Evolutionary conservation across 2,888 invertebrate species (phyloP).

Genomic region (Ochropleura leucogaster): DNA sequence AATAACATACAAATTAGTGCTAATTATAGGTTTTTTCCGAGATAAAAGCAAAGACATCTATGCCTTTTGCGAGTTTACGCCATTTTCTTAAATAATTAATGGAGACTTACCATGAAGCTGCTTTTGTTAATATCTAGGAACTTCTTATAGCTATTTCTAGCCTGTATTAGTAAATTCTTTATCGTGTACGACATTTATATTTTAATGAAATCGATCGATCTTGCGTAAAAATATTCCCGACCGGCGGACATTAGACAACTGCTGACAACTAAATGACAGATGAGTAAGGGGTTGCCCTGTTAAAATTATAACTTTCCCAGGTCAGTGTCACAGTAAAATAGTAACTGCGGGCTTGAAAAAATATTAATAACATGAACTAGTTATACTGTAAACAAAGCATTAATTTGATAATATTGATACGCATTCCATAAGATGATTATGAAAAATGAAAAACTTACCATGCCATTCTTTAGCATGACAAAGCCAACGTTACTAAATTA

Average conservation of each 20-base stretch:
- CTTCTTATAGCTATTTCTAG: conserved; percentile 76
- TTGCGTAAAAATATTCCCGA: conserved; percentile 27
- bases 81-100: conserved; percentile 41
- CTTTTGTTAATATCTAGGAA: conserved; percentile 76
- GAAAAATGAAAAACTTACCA: too few relatives aligned
- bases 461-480: background rate
- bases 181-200: conserved; percentile 79
- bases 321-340: background rate
- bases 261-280: conserved; percentile 31
- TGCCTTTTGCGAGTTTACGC: background rate
- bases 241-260: conserved; percentile 13
- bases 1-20: conserved; percentile 25
- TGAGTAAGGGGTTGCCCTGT: conserved; percentile 45
- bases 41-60: background rate
- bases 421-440: background rate
- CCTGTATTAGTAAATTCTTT: conserved; percentile 80
- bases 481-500: background rate
- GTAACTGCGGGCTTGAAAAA: background rate
- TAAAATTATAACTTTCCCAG: conserved; percentile 23
- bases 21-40: conserved; percentile 37
- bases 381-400: background rate
- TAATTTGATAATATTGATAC: background rate
- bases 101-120: conserved; percentile 78
- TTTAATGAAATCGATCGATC: conserved; percentile 48
- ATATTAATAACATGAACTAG: background rate